Percentiles rank a stretch among this genome's conserved stretches.
Conservation (phyloP, 1,140 invertebrate species). For the Monochamus saltuarius region DNA sequence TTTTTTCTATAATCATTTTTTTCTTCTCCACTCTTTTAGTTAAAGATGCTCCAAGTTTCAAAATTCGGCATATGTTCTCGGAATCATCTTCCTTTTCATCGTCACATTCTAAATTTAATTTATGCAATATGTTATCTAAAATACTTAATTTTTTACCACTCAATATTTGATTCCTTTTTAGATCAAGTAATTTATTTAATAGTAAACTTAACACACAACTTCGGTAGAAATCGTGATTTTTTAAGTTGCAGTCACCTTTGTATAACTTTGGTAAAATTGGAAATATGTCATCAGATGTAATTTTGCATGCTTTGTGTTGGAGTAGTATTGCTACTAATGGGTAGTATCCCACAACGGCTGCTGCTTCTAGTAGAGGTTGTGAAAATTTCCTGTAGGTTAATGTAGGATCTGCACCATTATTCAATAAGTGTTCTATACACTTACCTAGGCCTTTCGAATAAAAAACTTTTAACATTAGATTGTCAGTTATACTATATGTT, state of each 20-base stretch:
- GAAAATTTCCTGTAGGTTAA: slow-evolving; percentile 16
- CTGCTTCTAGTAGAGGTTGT: slow-evolving; percentile 13
- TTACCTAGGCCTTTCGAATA: slow-evolving; percentile 24
- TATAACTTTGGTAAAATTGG: neutral
- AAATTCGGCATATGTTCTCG: slow-evolving; percentile 24
- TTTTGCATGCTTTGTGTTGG: slow-evolving; percentile 7
- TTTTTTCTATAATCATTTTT: slow-evolving; percentile 16
- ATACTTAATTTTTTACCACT: neutral
- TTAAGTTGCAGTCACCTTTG: too few relatives aligned
- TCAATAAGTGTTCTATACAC: slow-evolving; percentile 26
- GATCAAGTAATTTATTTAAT: slow-evolving; percentile 4
- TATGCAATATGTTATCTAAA: slow-evolving; percentile 20
- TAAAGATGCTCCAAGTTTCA: slow-evolving; percentile 28
- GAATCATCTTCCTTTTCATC: slow-evolving; percentile 12
- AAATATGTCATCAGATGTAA: slow-evolving; percentile 5
- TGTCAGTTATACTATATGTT: slow-evolving; percentile 21
- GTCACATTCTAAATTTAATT: slow-evolving; percentile 23
- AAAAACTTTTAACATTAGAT: slow-evolving; percentile 27
- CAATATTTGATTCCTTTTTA: neutral
- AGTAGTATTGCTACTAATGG: slow-evolving; percentile 34
- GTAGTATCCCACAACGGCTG: slow-evolving; percentile 31
- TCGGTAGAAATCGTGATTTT: slow-evolving; percentile 1
- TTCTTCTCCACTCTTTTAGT: neutral
- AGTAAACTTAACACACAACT: slow-evolving; percentile 9
- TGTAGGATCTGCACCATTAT: slow-evolving; percentile 27